Conservation (phyloP, 2,888 invertebrate genomes). For the Trachelus troglodyta region DNA sequence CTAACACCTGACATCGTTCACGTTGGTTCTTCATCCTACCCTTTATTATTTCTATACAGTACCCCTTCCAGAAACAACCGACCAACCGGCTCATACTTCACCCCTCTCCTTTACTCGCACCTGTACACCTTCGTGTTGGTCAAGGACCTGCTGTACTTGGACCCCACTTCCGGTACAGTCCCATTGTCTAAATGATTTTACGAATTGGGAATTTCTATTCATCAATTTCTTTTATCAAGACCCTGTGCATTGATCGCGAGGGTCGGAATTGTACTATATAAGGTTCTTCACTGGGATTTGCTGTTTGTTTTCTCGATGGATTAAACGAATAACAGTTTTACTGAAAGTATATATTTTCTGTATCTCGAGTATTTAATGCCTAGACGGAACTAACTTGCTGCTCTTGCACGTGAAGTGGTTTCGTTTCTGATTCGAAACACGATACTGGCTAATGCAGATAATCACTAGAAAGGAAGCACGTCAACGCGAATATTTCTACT, state of each 20-base stretch:
- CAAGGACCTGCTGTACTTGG: conserved; percentile 28
- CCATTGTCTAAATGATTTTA: neutral
- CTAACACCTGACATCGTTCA: neutral
- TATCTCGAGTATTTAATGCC: neutral
- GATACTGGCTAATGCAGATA: neutral
- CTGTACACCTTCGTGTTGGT: conserved; percentile 31
- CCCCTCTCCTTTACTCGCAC: neutral
- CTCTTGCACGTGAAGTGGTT: neutral
- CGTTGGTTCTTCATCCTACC: neutral
- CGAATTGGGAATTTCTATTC: neutral
- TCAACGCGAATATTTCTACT: neutral
- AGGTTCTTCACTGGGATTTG: neutral
- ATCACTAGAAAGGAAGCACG: neutral
- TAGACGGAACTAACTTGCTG: neutral
- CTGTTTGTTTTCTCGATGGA: neutral
- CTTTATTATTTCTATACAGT: neutral
- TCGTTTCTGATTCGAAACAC: neutral
- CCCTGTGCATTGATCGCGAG: neutral
- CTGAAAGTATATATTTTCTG: neutral
- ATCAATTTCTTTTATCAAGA: neutral
- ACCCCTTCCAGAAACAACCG: neutral
- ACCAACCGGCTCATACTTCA: neutral
- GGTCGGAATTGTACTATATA: neutral
- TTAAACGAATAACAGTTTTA: neutral
- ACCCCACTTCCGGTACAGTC: conserved; percentile 14